These are phyloP conservation scores for Palythoa grandiflora DNA, from an alignment of 92 coral and sea anemone genomes.

Conservation along the genomic window DNA sequence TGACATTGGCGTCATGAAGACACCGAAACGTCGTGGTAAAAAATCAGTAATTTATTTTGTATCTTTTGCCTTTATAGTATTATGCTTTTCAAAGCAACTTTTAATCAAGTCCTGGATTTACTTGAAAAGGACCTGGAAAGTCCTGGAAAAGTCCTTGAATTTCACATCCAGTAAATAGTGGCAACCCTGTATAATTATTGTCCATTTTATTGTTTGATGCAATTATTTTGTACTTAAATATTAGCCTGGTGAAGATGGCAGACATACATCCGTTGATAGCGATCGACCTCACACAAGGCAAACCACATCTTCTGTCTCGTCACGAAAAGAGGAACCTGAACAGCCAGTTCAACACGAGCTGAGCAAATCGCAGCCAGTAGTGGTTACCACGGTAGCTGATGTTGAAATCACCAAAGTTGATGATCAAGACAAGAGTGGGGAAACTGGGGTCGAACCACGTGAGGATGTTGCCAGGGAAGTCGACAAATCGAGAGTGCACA, in stretches of 20 bases:
- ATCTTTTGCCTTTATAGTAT: too few relatives aligned
- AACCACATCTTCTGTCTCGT: background rate
- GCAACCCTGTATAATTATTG: too few relatives aligned
- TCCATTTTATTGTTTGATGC: background rate
- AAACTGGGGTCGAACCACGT: conserved; percentile 46
- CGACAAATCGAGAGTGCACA: conserved; percentile 85
- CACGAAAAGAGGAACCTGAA: background rate
- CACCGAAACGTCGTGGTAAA: too few relatives aligned
- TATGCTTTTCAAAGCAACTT: too few relatives aligned
- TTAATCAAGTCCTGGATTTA: too few relatives aligned
- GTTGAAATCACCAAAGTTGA: conserved; percentile 29
- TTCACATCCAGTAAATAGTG: too few relatives aligned
- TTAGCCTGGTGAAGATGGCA: conserved; percentile 54
- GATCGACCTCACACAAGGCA: conserved; percentile 28
- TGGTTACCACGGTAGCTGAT: conserved; percentile 50
- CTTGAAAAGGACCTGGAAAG: too few relatives aligned
- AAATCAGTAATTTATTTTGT: too few relatives aligned
- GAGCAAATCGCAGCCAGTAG: conserved; percentile 37
- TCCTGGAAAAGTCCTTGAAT: too few relatives aligned
- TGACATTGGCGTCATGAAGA: too few relatives aligned
- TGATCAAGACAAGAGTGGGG: conserved; percentile 26
- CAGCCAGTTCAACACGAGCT: background rate
- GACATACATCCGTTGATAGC: conserved; percentile 29
- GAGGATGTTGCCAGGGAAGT: conserved; percentile 35
- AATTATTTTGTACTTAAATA: background rate